Evolutionary conservation across 2,888 invertebrate species (phyloP).

Genomic region (Euphydryas editha): DNA sequence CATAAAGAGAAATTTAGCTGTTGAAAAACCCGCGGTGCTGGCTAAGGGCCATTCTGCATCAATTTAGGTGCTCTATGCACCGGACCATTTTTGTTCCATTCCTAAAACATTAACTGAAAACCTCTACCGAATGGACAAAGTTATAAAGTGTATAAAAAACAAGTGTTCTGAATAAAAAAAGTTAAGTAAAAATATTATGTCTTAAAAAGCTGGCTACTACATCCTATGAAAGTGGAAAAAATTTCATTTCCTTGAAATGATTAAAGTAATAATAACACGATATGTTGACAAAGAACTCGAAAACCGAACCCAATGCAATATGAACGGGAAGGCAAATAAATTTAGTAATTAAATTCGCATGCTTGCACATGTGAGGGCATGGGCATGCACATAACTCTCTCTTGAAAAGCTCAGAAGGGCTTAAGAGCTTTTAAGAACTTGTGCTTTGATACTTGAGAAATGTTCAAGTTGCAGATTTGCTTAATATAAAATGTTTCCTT

Average conservation of each 20-base stretch:
- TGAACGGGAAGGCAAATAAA: not conserved
- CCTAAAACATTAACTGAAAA: no score
- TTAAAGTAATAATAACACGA: not conserved
- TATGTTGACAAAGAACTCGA: not conserved
- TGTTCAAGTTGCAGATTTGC: constrained; percentile 2
- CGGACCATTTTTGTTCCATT: no score
- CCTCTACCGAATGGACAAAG: no score
- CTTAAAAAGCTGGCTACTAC: no score
- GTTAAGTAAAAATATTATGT: no score
- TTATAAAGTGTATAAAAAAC: no score
- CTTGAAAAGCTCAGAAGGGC: constrained; percentile 1
- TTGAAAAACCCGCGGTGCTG: no score
- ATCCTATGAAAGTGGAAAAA: not conserved
- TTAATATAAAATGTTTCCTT: not conserved
- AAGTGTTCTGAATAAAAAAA: no score
- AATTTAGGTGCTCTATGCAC: no score
- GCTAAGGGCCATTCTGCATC: no score
- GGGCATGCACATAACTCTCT: not conserved
- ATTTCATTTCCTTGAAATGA: not conserved
- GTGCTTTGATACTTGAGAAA: constrained; percentile 1
- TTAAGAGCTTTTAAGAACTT: constrained; percentile 2
- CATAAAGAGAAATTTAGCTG: no score
- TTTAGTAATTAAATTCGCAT: not conserved
- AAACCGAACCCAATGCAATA: not conserved
- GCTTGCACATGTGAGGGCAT: not conserved